A percentile compares a stretch with the other conserved stretches of the same genome.
These are phyloP conservation scores for Bagarius yarrelli DNA, from an alignment of 2,113 vertebrate species.

Conservation along the genomic window DNA sequence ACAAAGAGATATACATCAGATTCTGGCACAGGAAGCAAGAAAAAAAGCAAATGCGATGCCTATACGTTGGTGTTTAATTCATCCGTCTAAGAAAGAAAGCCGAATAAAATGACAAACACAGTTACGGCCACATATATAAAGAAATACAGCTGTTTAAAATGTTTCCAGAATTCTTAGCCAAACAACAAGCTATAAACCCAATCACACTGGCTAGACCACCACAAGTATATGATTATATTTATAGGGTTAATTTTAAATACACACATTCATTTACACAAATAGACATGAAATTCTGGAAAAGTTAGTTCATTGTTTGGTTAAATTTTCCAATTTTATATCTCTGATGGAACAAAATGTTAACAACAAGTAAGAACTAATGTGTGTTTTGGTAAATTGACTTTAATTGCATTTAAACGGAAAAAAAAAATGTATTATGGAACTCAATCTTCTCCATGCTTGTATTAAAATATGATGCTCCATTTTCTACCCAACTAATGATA, in stretches of 20 bases:
- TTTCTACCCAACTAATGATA: too few species aligned
- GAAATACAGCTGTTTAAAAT: too few species aligned
- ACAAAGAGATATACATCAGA: neutral
- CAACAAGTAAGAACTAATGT: neutral
- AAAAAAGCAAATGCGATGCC: neutral
- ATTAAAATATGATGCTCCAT: too few species aligned
- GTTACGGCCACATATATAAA: too few species aligned
- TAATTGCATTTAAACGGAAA: neutral
- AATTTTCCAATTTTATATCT: neutral
- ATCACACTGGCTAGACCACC: neutral
- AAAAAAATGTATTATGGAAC: too few species aligned
- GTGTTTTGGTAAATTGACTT: neutral
- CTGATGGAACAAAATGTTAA: neutral
- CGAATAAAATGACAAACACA: neutral
- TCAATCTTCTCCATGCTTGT: too few species aligned
- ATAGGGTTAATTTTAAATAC: too few species aligned
- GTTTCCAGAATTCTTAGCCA: neutral
- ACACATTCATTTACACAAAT: too few species aligned
- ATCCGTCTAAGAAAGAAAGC: neutral
- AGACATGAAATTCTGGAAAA: neutral
- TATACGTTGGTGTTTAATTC: neutral
- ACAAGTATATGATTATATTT: too few species aligned
- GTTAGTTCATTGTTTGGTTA: neutral
- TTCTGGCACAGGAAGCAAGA: neutral
- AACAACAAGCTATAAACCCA: neutral